These are phyloP conservation scores for Anableps anableps DNA, from an alignment of 2,797 vertebrate species.

Conservation along the genomic window DNA sequence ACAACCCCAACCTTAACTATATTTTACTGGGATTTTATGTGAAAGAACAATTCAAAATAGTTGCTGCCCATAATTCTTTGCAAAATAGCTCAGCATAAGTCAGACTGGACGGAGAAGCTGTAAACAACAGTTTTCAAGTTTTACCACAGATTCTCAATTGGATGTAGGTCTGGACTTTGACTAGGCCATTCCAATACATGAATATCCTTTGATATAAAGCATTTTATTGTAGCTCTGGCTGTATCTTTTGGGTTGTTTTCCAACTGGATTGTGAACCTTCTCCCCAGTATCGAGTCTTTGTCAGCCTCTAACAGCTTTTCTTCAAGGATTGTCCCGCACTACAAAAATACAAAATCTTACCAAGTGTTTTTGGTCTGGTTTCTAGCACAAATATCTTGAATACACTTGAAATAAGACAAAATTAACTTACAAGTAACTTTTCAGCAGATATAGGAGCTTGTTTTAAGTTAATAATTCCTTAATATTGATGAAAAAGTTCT, in stretches of 20 bases:
- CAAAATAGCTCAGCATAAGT: background rate
- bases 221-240: background rate
- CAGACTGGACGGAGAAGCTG: background rate
- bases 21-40: background rate
- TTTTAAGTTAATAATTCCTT: too few species aligned
- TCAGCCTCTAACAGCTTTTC: background rate
- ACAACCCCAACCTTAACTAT: background rate
- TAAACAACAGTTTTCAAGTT: background rate
- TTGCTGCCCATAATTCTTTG: background rate
- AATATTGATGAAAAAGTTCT: too few species aligned
- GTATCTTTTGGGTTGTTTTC: background rate
- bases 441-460: too few species aligned
- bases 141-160: background rate
- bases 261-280: background rate
- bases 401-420: too few species aligned
- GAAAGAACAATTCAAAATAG: background rate
- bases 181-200: background rate
- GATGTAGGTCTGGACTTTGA: background rate
- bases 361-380: too few species aligned
- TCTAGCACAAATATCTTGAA: too few species aligned
- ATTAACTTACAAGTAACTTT: too few species aligned
- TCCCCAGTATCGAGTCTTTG: background rate
- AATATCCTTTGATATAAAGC: background rate
- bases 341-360: too few species aligned
- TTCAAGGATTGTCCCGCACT: background rate